Base-by-base conservation (phyloP, 92 coral and sea anemone genomes). In the Nematostella vectensis region DNA sequence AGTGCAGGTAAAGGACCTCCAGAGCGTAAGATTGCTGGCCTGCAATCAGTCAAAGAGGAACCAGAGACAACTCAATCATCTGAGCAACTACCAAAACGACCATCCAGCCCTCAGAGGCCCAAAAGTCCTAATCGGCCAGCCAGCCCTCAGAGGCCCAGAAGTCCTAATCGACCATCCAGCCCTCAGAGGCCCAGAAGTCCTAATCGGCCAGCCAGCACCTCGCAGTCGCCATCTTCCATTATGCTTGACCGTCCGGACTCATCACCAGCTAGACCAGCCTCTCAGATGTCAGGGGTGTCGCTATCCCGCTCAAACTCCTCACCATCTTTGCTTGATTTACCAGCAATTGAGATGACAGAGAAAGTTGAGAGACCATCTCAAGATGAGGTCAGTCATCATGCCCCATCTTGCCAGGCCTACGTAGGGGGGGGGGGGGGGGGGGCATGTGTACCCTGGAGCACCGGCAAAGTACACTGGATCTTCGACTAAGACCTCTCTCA, bases 291-390 rank as follows among this genome's bases (percentile, higher is more conserved):
- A 45, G 4, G 4, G 18, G 2, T 56, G 56, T 1, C 21, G 21
- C 22, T 78, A 50, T 18, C 61, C 54, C 25, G 29, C 37, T 62
- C 78, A n/a, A 57, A 62, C 23, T 59, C 79, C 28, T 85, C 94
- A 0, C 81, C 94, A 9, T 71, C 94, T 1, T 37, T 82, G 47
- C 61, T 85, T 44, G 72, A 70, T 31, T 69, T 85, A 11, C 94
- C 94, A 1, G 64, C 80, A 16, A 27, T 70, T 39, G 69, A 73
- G 45, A 47, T 75, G 50, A 57, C 94, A 43, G 94, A 85, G 37
- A 85, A 85, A 63, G 94, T 85, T 25, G 82, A 80, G 47, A 73
- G 74, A 48, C 71, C 77, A 30, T 59, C 94, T 0, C 55, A 75
- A 31, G 83, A 80, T 48, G 83, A 85, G 83, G 94, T 85, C 38